Base-by-base conservation (phyloP, 2,113 vertebrate species). In the Protomyctophum bolini region DNA sequence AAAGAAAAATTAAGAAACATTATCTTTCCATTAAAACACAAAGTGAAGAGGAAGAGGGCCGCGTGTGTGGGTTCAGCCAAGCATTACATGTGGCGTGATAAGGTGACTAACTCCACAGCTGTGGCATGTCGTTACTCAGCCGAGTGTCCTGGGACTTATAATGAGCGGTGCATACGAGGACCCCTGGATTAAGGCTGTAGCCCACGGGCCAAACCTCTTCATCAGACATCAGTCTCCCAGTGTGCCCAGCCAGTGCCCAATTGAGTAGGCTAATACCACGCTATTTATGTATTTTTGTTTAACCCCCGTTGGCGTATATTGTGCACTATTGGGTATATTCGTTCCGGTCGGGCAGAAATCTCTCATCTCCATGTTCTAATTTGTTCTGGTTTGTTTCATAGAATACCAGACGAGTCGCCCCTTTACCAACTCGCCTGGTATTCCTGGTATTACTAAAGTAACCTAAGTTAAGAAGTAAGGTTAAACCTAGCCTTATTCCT, bases 101-200 rank as follows among this genome's bases (percentile, higher is more conserved):
- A 70, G 68, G 68, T 60, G 68, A 70, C 48, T 46, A 54, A 50
- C 29, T 51, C 7, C 49, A 8, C 8, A 8, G 58, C 46, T 46
- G 12, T 70, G 68, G 49, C 68, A 70, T n/a, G 46, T 54, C 68
- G 29, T 70, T 62, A 70, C 58, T 70, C 68, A 70, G 41, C 14
- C 12, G 7, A 41, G 47, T 54, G 48, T 52, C 58, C 6, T 51
- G 68, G 68, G 68, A 70, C 58, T 70, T 52, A 15, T 70, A 70
- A 70, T 70, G 68, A 62, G 28, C 33, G 10, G 28, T 33, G 58
- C 50, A n/a, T 46, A 60, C 48, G 5, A 41, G 48, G 49, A 58
- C 48, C 66, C 56, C 58, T 29, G 68, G 68, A 61, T 70, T 70
- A 70, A 62, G 48, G 14, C 48, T 61, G 47, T 15, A 62, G 58